Base-by-base conservation (phyloP, 2,797 vertebrate genomes). In the Acipenser ruthenus region DNA sequence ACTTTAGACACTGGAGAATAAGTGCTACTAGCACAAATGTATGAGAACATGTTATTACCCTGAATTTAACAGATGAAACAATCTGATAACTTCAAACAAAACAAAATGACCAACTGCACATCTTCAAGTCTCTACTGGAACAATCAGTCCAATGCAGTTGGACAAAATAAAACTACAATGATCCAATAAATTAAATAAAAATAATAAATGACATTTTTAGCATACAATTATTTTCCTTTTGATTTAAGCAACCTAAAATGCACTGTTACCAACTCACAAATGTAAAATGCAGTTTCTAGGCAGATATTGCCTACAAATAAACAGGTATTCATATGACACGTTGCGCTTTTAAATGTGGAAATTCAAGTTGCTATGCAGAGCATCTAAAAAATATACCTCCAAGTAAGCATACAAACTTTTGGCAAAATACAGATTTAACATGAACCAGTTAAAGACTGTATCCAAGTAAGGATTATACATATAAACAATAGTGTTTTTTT, bases 1-100 rank as follows among this genome's bases (percentile, higher is more conserved):
- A 73, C 63, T 63, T 65, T 73, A 11, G 74, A 78, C 69, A 75
- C 70, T 75, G 73, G 79, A 79, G 53, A 65, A 12, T 77, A 79
- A 79, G 74, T 80, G 77, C 72, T 70, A 77, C 65, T 74, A 71
- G 63, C 67, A 68, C 68, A 62, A 72, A 59, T 47, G 48, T 59
- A 72, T 64, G 60, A 66, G 64, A 67, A 52, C 62, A 70, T 64
- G 62, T 67, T 69, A 73, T 71, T 70, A 68, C 67, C 12, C 70
- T 70, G 68, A 83, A 81, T 68, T 37, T 37, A 51, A 69, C 69
- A 71, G 65, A 63, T 78, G 15, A 77, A 77, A 78, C 67, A 72
- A 37, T 64, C 13, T 60, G 50, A 58, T 6, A 37, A 37, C 37
- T 37, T 37, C 37, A 37, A 37, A 37, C 37, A 37, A 4, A 37